phyloP scores from a whole-genome alignment of 2,113 vertebrate species.

The Muntiacus muntjak region DNA sequence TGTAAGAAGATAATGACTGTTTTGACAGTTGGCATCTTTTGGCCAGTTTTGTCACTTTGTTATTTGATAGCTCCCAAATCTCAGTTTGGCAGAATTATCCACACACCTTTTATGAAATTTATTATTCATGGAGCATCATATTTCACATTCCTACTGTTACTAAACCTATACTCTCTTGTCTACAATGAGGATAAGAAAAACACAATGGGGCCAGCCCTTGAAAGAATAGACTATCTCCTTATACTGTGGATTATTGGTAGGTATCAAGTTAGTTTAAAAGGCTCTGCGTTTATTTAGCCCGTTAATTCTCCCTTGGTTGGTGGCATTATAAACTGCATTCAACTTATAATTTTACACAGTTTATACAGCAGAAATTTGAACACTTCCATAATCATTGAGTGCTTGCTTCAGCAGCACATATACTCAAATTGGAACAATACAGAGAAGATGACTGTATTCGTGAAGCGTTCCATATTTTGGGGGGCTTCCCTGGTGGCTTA shows the following conservation, averaged over 20 bases:
- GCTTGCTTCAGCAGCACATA: neutral
- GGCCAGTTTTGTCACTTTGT: conserved; percentile 95
- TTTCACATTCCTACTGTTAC: conserved; percentile 94
- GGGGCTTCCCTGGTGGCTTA: neutral
- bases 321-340: neutral
- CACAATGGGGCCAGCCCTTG: conserved; percentile 94
- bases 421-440: neutral
- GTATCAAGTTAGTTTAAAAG: conserved; percentile 59
- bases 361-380: conserved; percentile 4
- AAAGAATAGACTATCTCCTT: conserved; percentile 96
- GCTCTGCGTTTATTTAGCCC: neutral
- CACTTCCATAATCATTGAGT: neutral
- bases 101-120: conserved; percentile 98
- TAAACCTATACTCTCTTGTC: conserved; percentile 98
- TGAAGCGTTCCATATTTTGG: neutral
- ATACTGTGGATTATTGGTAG: conserved; percentile 97
- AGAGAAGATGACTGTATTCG: neutral
- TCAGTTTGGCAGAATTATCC: conserved; percentile 95
- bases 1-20: conserved; percentile 97
- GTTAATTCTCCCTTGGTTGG: conserved; percentile 21
- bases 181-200: conserved; percentile 97
- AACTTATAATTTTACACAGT: conserved; percentile 9
- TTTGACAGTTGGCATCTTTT: conserved; percentile 91
- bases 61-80: conserved; percentile 97
- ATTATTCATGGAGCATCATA: conserved; percentile 99